Percentiles rank a stretch among this genome's conserved stretches.
phyloP scores from a whole-genome alignment of 2,888 invertebrate genomes.

The Anticlea derivata region DNA sequence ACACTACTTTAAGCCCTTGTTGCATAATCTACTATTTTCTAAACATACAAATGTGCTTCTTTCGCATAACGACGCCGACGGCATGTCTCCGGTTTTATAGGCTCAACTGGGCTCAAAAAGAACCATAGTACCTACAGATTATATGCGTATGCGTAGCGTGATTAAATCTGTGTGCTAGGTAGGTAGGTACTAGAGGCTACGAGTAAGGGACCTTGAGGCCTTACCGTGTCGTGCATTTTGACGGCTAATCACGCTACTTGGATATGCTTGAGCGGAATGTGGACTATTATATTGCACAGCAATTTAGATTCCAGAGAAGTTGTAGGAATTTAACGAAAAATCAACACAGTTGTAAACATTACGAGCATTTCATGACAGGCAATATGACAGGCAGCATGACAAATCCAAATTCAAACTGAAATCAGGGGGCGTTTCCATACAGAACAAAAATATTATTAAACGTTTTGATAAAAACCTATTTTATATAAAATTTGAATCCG shows the following conservation, averaged over 20 bases:
- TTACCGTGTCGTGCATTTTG: conserved; percentile 71
- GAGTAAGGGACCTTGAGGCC: conserved; percentile 12
- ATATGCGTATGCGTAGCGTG: no score
- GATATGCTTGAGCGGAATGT: conserved; percentile 13
- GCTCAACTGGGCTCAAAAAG: no score
- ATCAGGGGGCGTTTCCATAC: not conserved
- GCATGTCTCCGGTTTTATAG: no score
- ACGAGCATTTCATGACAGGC: conserved; percentile 12
- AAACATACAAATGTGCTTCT: no score
- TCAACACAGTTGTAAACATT: not conserved
- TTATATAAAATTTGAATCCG: no score
- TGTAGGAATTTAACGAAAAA: conserved; percentile 14
- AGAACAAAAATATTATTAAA: not conserved
- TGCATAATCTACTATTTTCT: no score
- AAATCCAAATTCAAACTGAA: conserved; percentile 9
- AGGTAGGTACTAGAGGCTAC: no score
- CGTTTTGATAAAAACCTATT: no score
- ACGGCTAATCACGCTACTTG: conserved; percentile 16
- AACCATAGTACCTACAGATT: no score
- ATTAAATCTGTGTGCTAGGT: no score
- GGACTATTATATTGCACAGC: conserved; percentile 22
- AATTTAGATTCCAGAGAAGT: conserved; percentile 26
- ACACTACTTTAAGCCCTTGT: no score
- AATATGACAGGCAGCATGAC: conserved; percentile 4
- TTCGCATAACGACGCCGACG: no score